Conservation (phyloP, 2,797 vertebrate species). For the Enoplosus armatus region DNA sequence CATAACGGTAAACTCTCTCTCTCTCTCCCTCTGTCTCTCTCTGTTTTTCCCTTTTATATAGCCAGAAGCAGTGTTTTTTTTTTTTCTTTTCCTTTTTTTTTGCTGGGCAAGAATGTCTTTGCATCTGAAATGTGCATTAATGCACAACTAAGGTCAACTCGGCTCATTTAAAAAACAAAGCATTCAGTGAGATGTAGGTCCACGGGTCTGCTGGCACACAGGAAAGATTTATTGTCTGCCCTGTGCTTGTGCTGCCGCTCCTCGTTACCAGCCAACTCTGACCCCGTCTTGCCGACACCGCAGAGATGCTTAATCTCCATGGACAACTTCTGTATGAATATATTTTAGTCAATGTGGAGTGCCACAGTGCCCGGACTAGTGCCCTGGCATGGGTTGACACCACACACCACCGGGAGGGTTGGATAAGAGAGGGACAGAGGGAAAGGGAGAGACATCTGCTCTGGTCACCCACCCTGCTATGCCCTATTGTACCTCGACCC, state of each 20-base stretch:
- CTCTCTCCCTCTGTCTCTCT: slow-evolving; percentile 3
- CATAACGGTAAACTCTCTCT: slow-evolving; percentile 69
- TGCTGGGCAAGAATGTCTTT: slow-evolving; percentile 65
- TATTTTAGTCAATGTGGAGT: slow-evolving; percentile 64
- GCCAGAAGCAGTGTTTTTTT: slow-evolving; percentile 48
- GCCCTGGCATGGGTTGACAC: slow-evolving; percentile 66
- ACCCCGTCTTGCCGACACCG: slow-evolving; percentile 71
- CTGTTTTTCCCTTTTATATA: slow-evolving; percentile 43
- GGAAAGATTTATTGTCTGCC: slow-evolving; percentile 80
- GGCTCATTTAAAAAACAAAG: slow-evolving; percentile 80
- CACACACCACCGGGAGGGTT: slow-evolving; percentile 38
- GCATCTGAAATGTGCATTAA: slow-evolving; percentile 75
- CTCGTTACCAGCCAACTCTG: slow-evolving; percentile 80
- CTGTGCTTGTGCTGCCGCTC: slow-evolving; percentile 66
- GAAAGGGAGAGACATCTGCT: slow-evolving; percentile 73
- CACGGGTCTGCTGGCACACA: slow-evolving; percentile 67
- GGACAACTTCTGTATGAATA: slow-evolving; percentile 79
- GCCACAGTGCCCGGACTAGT: slow-evolving; percentile 47
- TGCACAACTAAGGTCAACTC: slow-evolving; percentile 74
- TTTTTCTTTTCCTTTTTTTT: slow-evolving; percentile 16
- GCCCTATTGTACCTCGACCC: slow-evolving; percentile 58
- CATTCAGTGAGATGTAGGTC: slow-evolving; percentile 65
- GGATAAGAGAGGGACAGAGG: slow-evolving; percentile 41
- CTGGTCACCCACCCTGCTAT: slow-evolving; percentile 68
- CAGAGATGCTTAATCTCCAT: slow-evolving; percentile 74